Base-by-base conservation (phyloP, 2,797 vertebrate genomes). In the Sorex maritimensis region DNA sequence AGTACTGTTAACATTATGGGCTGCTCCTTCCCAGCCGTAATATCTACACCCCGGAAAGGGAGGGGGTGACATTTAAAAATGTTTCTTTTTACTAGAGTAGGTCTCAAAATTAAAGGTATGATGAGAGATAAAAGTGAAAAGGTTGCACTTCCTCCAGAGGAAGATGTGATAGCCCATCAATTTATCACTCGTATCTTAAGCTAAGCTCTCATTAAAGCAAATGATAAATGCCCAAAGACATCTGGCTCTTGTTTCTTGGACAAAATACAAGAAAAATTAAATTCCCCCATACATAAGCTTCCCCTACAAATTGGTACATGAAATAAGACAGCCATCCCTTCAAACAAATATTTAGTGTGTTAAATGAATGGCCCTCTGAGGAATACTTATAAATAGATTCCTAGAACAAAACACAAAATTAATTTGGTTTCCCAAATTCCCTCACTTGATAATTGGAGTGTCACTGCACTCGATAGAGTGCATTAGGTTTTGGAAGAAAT, bases 171-270 rank as follows among this genome's bases (percentile, higher is more conserved):
- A 63, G 10, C 13, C 41, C 46, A 80, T 93, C 69, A 75, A 73
- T 81, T 11, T 15, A 26, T 73, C 82, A 83, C 30, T 79, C 74
- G 90, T 93, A 81, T 88, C 88, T 92, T 81, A 86, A 79, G 34
- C 55, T 73, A 71, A 86, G 28, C 19, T 87, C 23, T 95, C 90
- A 86, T 52, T 81, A 88, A 92, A 91, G 85, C 84, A 90, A 90
- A 83, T 55, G 90, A 46, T 78, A 86, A 88, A 92, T 88, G 69
- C 86, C 44, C 69, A 49, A 71, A 90, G 67, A 80, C 81, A 92
- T 93, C 86, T 96, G 96, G 52, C 55, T 79, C 67, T 94, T 2
- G 46, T 95, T 96, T 95, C 74, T 88, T 77, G 73, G 69, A 63
- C 81, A 86, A 94, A 91, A 95, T 63, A 23, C 23, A 88, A 63